Base-by-base conservation (phyloP, 2,113 vertebrate genomes). In the Anhinga rufa region DNA sequence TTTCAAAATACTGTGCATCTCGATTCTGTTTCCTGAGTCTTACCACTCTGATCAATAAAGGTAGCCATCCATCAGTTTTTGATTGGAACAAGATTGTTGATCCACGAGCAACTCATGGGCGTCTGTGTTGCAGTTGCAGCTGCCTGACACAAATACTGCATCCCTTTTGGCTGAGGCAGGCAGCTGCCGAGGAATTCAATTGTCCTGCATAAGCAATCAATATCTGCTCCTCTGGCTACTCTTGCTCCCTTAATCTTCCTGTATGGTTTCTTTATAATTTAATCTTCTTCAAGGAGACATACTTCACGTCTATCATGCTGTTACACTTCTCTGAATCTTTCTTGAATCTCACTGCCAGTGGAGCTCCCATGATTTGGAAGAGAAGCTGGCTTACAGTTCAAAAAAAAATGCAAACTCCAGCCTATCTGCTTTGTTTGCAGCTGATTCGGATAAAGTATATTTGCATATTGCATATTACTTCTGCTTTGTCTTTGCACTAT, bases 371-470 rank as follows among this genome's bases (percentile, higher is more conserved):
- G 68, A 93, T 75, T 66, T 2, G 1, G 60, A n/a, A 44, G 86
- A 94, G 76, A 86, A 77, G 48, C 86, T 93, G 76, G 68, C 86
- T 83, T 88, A n/a, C 32, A 29, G 65, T 86, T 94, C 71, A 77
- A 88, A 94, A 75, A 76, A 72, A 92, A 78, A 94, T 82, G 65
- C 76, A 95, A 88, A 88, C 70, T 82, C 71, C 42, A 71, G 51
- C 57, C 79, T 81, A 17, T 80, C 86, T 75, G 55, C 72, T 71
- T 95, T 90, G 76, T 96, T 88, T 90, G 76, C 83, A 80, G 42
- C 80, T 70, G 60, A 51, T 83, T 64, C 29, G 4, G 57, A 62
- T 66, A 62, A 70, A 61, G 32, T 36, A 51, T 32, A 64, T 93
- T 86, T 94, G 62, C 69, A 38, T 78, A 68, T 68, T 68, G 60